A percentile compares a stretch with the other conserved stretches of the same genome.
Evolutionary conservation across 2,888 invertebrate genomes (phyloP).

Genomic region (Hemaris fuciformis): DNA sequence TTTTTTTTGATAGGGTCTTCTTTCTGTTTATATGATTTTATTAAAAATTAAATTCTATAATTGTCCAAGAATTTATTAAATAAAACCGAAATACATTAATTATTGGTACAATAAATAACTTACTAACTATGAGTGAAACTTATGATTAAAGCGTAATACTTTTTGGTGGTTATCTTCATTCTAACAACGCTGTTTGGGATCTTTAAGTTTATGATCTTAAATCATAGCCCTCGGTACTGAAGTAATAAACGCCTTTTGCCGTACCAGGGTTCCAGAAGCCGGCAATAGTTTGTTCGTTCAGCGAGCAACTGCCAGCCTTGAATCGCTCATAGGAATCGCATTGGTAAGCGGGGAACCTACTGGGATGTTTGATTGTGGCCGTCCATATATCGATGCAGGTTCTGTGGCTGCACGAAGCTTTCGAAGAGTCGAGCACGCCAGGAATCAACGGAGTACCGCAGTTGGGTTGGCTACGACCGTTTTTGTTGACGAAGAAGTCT

Average conservation of each 20-base stretch:
- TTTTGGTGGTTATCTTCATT: not conserved
- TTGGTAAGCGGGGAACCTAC: constrained; percentile 56
- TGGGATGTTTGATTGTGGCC: constrained; percentile 55
- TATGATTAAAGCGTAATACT: constrained; percentile 3
- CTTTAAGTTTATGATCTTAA: constrained; percentile 9
- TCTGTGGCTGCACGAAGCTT: constrained; percentile 66
- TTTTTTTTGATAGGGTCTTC: too few relatives aligned
- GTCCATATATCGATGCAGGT: constrained; percentile 63
- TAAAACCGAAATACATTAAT: not conserved
- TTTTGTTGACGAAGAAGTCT: constrained; percentile 83
- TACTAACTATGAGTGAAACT: not conserved
- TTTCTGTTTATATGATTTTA: too few relatives aligned
- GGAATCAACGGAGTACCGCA: constrained; percentile 67
- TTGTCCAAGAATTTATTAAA: too few relatives aligned
- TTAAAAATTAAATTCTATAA: too few relatives aligned
- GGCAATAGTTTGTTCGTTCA: constrained; percentile 52
- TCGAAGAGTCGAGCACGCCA: constrained; percentile 57
- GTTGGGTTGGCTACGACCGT: constrained; percentile 79
- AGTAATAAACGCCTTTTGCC: constrained; percentile 63
- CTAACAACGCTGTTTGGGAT: not conserved
- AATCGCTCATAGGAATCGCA: constrained; percentile 61
- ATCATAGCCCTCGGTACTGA: constrained; percentile 58
- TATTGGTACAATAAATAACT: not conserved
- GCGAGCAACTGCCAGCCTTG: constrained; percentile 49
- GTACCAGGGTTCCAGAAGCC: constrained; percentile 69